Percentiles rank a stretch among this genome's conserved stretches.
phyloP scores from a whole-genome alignment of 2,797 vertebrate species.

The Sciurus carolinensis region DNA sequence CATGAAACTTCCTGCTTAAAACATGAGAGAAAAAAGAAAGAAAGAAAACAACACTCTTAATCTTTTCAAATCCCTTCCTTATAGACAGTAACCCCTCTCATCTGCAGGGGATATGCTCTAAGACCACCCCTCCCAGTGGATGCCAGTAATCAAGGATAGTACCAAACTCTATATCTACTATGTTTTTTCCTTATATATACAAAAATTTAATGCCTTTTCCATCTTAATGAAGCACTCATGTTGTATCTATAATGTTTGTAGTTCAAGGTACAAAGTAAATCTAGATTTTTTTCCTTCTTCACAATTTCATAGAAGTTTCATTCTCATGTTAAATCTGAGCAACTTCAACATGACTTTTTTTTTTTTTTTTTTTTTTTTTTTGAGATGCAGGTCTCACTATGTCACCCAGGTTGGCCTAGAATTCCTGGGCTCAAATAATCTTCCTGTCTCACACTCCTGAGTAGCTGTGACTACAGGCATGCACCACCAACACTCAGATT shows the following conservation, averaged over 20 bases:
- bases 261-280: not conserved
- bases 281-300: conserved; percentile 11
- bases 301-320: not conserved
- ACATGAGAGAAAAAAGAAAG: not conserved
- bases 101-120: not conserved
- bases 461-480: too few relatives aligned
- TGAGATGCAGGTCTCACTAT: too few relatives aligned
- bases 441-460: too few relatives aligned
- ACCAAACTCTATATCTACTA: not conserved
- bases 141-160: not conserved
- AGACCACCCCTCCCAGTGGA: not conserved
- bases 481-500: too few relatives aligned
- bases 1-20: not conserved
- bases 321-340: not conserved
- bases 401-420: too few relatives aligned
- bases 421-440: too few relatives aligned
- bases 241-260: not conserved
- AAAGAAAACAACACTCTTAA: not conserved
- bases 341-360: not conserved
- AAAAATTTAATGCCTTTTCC: not conserved
- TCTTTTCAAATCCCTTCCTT: not conserved
- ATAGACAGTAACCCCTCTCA: not conserved
- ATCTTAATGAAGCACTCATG: not conserved
- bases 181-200: not conserved
- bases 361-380: not conserved